A percentile compares a stretch with the other conserved stretches of the same genome.
Evolutionary conservation across 2,113 vertebrate genomes (phyloP).

Genomic region (Hassar affinis): DNA sequence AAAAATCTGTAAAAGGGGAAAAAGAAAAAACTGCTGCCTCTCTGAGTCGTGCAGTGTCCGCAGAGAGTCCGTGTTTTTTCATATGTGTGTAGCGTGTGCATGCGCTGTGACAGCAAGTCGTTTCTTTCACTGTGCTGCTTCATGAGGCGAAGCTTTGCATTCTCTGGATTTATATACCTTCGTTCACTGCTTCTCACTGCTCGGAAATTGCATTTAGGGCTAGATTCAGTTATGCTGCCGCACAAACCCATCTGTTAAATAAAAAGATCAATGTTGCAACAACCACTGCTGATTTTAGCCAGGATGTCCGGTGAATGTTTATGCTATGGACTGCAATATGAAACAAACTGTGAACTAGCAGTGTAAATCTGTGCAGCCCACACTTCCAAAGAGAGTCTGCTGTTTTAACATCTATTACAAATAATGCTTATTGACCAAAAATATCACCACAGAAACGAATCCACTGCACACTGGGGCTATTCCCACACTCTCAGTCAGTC

Average conservation of each 20-base stretch:
- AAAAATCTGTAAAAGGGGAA: neutral
- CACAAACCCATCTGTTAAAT: conserved; percentile 37
- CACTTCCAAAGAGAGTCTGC: conserved; percentile 27
- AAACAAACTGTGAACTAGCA: conserved; percentile 32
- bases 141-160: conserved; percentile 11
- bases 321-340: conserved; percentile 19
- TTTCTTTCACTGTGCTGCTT: conserved; percentile 15
- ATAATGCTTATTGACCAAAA: conserved; percentile 39
- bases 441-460: conserved; percentile 10
- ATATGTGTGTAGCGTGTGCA: neutral
- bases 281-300: conserved; percentile 4
- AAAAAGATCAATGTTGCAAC: conserved; percentile 32
- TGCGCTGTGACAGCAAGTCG: conserved; percentile 16
- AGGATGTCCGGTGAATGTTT: conserved; percentile 21
- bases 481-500: no score
- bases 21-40: neutral
- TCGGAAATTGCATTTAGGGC: conserved; percentile 33
- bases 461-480: neutral
- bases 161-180: conserved; percentile 24
- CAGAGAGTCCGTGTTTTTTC: conserved; percentile 4
- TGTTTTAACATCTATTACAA: conserved; percentile 32
- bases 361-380: conserved; percentile 30
- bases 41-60: neutral
- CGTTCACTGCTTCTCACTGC: conserved; percentile 1
- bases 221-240: conserved; percentile 28